phyloP scores from a whole-genome alignment of 2,888 invertebrate species.

The Panorpa germanica region DNA sequence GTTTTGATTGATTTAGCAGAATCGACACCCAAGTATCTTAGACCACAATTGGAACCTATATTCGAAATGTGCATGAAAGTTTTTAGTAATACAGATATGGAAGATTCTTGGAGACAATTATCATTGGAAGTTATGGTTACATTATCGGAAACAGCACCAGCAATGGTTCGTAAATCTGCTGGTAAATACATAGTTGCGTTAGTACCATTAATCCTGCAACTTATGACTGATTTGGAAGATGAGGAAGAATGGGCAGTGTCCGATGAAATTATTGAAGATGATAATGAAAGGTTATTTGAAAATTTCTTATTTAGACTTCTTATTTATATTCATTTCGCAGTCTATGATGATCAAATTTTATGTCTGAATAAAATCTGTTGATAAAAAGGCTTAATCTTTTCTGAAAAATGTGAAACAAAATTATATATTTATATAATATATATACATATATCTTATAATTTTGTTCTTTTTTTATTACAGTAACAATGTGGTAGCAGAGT shows the following conservation, averaged over 20 bases:
- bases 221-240: slow-evolving; percentile 91
- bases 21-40: slow-evolving; percentile 77
- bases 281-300: slow-evolving; percentile 63
- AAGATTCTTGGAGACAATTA: slow-evolving; percentile 75
- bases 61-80: slow-evolving; percentile 79
- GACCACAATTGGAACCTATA: slow-evolving; percentile 69
- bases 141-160: slow-evolving; percentile 78
- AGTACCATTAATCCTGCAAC: slow-evolving; percentile 71
- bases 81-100: slow-evolving; percentile 46
- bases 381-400: too few relatives aligned
- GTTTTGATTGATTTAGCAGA: slow-evolving; percentile 89
- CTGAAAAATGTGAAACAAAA: too few relatives aligned
- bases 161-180: slow-evolving; percentile 88
- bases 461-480: slow-evolving; percentile 26
- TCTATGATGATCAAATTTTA: not conserved
- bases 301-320: too few relatives aligned
- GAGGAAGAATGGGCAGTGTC: slow-evolving; percentile 75
- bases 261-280: slow-evolving; percentile 80
- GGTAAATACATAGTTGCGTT: slow-evolving; percentile 62
- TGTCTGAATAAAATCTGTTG: too few relatives aligned
- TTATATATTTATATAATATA: too few relatives aligned
- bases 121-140: slow-evolving; percentile 75
- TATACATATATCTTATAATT: too few relatives aligned
- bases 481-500: slow-evolving; percentile 90
- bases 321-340: not conserved